A percentile compares a stretch with the other conserved stretches of the same genome.
Conservation (phyloP, 2,797 vertebrate genomes). For the Macropus fuliginosus region DNA sequence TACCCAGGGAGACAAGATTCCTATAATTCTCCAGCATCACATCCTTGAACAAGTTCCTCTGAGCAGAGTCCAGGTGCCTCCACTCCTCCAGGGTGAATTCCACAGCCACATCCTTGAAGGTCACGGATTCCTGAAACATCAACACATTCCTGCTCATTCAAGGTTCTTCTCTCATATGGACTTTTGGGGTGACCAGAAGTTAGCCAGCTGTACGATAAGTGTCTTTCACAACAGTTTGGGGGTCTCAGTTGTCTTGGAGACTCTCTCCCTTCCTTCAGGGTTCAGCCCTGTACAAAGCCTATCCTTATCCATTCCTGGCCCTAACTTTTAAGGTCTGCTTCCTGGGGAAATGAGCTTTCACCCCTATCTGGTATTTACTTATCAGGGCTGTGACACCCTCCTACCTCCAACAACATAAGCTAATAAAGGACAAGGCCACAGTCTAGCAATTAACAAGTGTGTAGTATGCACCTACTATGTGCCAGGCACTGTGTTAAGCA, state of each 20-base stretch:
- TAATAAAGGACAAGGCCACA: not conserved
- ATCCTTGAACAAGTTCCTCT: conserved; percentile 71
- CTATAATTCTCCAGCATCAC: conserved; percentile 77
- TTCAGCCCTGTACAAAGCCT: not conserved
- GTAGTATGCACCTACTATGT: not conserved
- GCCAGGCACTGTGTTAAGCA: not conserved
- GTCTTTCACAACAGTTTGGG: not conserved
- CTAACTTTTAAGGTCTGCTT: not conserved
- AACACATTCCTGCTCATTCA: not conserved
- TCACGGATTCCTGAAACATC: conserved; percentile 69
- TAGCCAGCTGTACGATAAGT: not conserved
- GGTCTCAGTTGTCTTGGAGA: not conserved
- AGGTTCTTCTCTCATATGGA: not conserved
- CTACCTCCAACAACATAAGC: not conserved
- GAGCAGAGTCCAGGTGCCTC: conserved; percentile 69
- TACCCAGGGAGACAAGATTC: conserved; percentile 72
- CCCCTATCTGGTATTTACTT: not conserved
- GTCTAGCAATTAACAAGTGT: not conserved
- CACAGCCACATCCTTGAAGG: conserved; percentile 72
- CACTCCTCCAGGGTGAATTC: conserved; percentile 77
- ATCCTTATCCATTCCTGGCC: not conserved
- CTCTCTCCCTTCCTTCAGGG: not conserved
- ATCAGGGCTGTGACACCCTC: not conserved
- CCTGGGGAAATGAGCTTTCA: not conserved
- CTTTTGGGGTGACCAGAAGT: not conserved